These are phyloP conservation scores for Calephelis nemesis DNA, from an alignment of 1,140 invertebrate genomes.

Conservation along the genomic window DNA sequence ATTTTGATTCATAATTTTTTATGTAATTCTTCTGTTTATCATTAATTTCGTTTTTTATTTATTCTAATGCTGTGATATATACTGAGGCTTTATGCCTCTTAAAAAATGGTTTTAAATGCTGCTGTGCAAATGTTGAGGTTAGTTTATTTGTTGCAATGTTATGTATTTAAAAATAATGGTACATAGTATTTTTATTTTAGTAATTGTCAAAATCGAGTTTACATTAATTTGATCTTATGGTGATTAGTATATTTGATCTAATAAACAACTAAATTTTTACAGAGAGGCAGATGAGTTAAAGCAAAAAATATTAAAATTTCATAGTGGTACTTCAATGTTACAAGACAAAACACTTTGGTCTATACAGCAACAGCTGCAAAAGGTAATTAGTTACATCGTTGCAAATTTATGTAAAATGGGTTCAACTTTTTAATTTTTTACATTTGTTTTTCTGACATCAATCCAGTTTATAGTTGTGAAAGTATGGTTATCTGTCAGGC, in stretches of 20 bases:
- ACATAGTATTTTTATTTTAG: too few species aligned
- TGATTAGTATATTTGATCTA: slow-evolving; percentile 15
- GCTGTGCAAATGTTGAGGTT: slow-evolving; percentile 86
- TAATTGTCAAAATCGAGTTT: too few species aligned
- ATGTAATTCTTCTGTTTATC: slow-evolving; percentile 23
- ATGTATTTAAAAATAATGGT: background rate
- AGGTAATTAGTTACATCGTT: slow-evolving; percentile 67
- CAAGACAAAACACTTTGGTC: slow-evolving; percentile 81
- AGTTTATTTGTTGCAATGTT: slow-evolving; percentile 37
- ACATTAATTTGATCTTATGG: too few species aligned
- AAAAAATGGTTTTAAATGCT: slow-evolving; percentile 85
- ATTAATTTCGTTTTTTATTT: slow-evolving; percentile 32
- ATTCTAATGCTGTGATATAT: slow-evolving; percentile 70
- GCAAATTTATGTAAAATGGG: background rate
- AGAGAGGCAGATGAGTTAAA: slow-evolving; percentile 87
- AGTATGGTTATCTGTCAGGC: too few species aligned
- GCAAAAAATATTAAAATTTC: slow-evolving; percentile 82
- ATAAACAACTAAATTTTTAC: slow-evolving; percentile 25
- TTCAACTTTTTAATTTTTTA: too few species aligned
- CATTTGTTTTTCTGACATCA: too few species aligned
- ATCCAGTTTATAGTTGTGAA: too few species aligned
- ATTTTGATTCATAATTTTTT: slow-evolving; percentile 25
- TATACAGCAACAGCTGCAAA: slow-evolving; percentile 85
- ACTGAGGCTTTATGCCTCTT: slow-evolving; percentile 69
- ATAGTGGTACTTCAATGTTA: slow-evolving; percentile 81